Evolutionary conservation across 2,797 vertebrate species (phyloP), one percentile per base, ranked within the genome.

Genomic region (Masticophis lateralis): DNA sequence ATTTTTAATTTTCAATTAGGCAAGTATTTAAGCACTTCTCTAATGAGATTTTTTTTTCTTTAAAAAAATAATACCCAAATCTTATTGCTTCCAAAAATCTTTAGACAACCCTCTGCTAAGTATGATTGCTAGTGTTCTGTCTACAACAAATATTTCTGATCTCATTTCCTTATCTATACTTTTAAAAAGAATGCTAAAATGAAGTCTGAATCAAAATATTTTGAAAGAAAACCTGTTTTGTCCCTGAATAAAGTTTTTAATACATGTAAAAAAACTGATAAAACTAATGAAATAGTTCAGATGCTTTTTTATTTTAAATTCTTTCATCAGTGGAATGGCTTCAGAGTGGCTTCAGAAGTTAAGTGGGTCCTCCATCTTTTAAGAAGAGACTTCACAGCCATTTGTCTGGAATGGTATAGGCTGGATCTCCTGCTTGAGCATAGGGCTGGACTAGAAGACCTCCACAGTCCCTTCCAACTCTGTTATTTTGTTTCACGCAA

Each of bases 1-100:
- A 92, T 66, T 91, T 94, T 47, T 88, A 91, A 91, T 87, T 86
- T 69, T 66, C 18, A 91, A 86, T 66, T 91, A 92, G 92, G 69
- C 90, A 74, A 92, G 22, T n/a, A 55, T 94, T 89, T 94, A 94
- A 92, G 53, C 25, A 66, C 60, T 74, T 74, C 56, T 86, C 92
- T 92, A 88, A 91, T 63, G 86, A 92, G 69, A 88, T 83, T 43
- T 88, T n/a, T 79, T 92, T 20, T 53, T 28, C 28, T 57, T 92
- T 51, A 27, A 61, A 89, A 66, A 93, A 92, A 87, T 69, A 14
- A 60, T 83, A 66, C 32, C 25, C 32, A 91, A 83, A 86, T 28
- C 69, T 90, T 94, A 86, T 91, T 90, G 88, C 11, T 63, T 92
- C 88, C 5, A 79, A 79, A 92, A 90, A 79, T 12, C 91, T 47